Percentiles rank a stretch among this genome's conserved stretches.
These are phyloP conservation scores for Anoplius nigerrimus DNA, from an alignment of 2,888 invertebrate genomes.

Conservation along the genomic window DNA sequence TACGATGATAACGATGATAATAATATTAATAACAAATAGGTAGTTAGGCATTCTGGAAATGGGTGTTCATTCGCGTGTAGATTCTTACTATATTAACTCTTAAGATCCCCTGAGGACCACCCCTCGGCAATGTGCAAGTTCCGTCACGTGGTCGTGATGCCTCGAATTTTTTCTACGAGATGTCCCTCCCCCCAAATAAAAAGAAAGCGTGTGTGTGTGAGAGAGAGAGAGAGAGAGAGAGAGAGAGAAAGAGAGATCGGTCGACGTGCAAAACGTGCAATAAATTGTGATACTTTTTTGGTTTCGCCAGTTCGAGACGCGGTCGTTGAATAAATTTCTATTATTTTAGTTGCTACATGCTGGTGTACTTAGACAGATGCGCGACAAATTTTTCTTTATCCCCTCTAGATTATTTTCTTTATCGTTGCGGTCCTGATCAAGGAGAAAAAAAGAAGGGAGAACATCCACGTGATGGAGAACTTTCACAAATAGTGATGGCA, in stretches of 20 bases:
- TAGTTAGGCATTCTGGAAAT: constrained; percentile 45
- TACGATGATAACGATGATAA: neutral
- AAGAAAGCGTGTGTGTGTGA: too few relatives aligned
- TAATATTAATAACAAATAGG: constrained; percentile 6
- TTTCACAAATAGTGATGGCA: constrained; percentile 1
- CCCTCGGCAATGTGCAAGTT: constrained; percentile 13
- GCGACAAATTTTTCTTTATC: too few relatives aligned
- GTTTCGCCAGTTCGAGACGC: neutral
- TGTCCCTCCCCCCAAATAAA: too few relatives aligned
- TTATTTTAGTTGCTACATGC: too few relatives aligned
- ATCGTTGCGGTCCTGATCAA: neutral
- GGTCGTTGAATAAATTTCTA: neutral
- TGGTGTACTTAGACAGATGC: too few relatives aligned
- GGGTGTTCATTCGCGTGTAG: constrained; percentile 51
- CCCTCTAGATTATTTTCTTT: too few relatives aligned
- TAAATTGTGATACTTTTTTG: too few relatives aligned
- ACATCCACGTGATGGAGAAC: constrained; percentile 1
- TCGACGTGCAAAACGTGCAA: neutral
- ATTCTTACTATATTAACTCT: constrained; percentile 29
- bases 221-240: too few relatives aligned
- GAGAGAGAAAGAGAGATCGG: constrained; percentile 1
- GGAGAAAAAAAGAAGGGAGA: neutral
- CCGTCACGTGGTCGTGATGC: neutral
- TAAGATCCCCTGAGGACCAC: constrained; percentile 15
- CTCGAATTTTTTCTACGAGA: too few relatives aligned